Evolutionary conservation across 2,888 invertebrate genomes (phyloP).

Genomic region (Cephus pulcher): DNA sequence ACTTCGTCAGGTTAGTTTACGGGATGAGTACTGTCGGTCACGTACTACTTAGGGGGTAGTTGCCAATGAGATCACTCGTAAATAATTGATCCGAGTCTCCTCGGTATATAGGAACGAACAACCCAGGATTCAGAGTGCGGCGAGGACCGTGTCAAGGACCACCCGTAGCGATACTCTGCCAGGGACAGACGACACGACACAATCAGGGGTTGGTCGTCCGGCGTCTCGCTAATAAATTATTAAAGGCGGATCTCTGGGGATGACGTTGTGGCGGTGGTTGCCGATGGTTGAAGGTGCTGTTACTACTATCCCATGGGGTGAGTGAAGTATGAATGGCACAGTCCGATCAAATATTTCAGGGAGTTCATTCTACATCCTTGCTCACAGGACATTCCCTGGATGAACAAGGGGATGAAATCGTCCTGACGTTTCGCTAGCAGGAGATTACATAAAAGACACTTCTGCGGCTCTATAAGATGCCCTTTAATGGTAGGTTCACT

Average conservation of each 20-base stretch:
- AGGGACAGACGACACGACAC: slow-evolving; percentile 64
- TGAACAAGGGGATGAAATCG: background rate
- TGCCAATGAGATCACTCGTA: slow-evolving; percentile 25
- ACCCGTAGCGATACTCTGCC: slow-evolving; percentile 59
- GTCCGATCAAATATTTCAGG: background rate
- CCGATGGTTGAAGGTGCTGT: background rate
- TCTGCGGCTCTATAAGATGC: background rate
- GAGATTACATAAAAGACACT: background rate
- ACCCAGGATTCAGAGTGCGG: slow-evolving; percentile 38
- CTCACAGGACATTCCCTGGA: background rate
- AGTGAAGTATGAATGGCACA: background rate
- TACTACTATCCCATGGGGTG: background rate
- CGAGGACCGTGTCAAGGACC: slow-evolving; percentile 61
- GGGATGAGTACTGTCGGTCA: background rate
- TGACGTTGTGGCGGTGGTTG: slow-evolving; percentile 49
- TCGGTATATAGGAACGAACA: slow-evolving; percentile 56
- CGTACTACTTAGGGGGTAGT: background rate
- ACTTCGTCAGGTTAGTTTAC: background rate
- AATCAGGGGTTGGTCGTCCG: slow-evolving; percentile 46
- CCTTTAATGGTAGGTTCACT: background rate
- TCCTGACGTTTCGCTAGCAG: background rate
- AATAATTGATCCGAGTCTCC: slow-evolving; percentile 57
- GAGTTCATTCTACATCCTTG: background rate
- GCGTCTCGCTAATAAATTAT: slow-evolving; percentile 64
- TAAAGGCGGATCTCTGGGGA: slow-evolving; percentile 63